These are phyloP conservation scores for Galago senegalensis DNA, from an alignment of 2,797 vertebrate genomes.

Conservation along the genomic window DNA sequence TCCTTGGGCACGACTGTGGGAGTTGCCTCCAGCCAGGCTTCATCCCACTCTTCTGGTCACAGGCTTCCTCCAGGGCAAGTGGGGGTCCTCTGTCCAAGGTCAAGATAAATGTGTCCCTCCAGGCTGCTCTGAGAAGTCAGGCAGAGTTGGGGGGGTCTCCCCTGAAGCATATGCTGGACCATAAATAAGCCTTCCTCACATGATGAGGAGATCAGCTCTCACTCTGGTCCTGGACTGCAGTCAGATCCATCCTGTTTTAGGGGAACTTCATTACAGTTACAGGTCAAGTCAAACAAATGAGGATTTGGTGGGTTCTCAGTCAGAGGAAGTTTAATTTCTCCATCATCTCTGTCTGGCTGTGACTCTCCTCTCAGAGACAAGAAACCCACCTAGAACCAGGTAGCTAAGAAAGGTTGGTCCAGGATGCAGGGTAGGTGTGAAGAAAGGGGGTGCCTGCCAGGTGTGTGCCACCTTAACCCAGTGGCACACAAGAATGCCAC, in stretches of 20 bases:
- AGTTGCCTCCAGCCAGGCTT: neutral
- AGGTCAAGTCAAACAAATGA: neutral
- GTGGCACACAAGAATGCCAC: neutral
- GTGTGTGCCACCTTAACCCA: neutral
- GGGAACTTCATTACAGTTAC: neutral
- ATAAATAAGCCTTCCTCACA: neutral
- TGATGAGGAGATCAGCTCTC: neutral
- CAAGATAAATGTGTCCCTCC: neutral
- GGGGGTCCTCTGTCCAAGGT: neutral
- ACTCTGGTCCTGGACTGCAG: neutral
- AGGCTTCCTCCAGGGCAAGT: neutral
- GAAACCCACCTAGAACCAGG: neutral
- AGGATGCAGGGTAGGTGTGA: neutral
- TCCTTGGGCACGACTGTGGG: neutral
- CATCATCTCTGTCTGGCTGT: neutral
- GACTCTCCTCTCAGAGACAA: neutral
- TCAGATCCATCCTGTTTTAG: neutral
- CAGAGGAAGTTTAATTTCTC: neutral
- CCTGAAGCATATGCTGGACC: neutral
- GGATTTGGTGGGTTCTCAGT: neutral
- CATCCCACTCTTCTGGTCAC: neutral
- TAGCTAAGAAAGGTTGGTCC: neutral
- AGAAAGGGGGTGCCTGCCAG: no score
- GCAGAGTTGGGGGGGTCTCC: fast-evolving
- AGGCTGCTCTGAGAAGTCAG: neutral